Conservation (phyloP, 2,888 invertebrate genomes). For the Phyllotreta cruciferae region DNA sequence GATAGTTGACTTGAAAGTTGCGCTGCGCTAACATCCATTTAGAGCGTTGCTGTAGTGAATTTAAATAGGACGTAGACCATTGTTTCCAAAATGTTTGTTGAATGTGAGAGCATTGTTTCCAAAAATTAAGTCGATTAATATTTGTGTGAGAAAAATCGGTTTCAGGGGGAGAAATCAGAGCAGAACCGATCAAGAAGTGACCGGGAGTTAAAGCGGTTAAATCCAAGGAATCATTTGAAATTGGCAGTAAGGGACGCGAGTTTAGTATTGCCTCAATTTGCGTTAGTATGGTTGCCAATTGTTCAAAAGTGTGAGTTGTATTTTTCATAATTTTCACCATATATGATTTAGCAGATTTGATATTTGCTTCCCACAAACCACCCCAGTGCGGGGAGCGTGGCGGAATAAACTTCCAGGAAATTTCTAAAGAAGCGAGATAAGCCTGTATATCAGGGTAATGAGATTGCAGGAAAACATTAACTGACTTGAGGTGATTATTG, state of each 20-base stretch:
- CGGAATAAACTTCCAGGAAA: conserved; percentile 3
- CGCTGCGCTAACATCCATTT: conserved; percentile 11
- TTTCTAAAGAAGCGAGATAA: background rate
- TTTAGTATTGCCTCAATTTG: conserved; percentile 13
- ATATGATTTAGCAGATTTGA: conserved; percentile 1
- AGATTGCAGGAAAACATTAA: background rate
- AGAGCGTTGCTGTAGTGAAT: conserved; percentile 9
- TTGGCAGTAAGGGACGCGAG: background rate
- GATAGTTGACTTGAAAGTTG: conserved; percentile 12
- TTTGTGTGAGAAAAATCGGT: conserved; percentile 1
- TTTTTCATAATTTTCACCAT: background rate
- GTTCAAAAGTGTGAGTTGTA: conserved; percentile 8
- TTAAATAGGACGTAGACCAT: conserved; percentile 20
- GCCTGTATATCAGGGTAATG: too few relatives aligned
- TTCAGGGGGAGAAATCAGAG: conserved; percentile 16
- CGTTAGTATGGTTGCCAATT: conserved; percentile 3
- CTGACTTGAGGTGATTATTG: background rate
- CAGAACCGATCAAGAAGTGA: conserved; percentile 10
- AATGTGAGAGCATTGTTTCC: background rate
- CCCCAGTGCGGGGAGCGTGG: background rate
- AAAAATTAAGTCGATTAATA: conserved; percentile 11
- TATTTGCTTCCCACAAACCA: conserved; percentile 2
- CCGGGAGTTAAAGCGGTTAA: conserved; percentile 9
- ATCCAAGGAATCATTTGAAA: conserved; percentile 7
- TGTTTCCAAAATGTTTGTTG: conserved; percentile 16